Evolutionary conservation across 2,888 invertebrate species (phyloP), one percentile per base, ranked within the genome.

Genomic region (Opisthograptis luteolata): DNA sequence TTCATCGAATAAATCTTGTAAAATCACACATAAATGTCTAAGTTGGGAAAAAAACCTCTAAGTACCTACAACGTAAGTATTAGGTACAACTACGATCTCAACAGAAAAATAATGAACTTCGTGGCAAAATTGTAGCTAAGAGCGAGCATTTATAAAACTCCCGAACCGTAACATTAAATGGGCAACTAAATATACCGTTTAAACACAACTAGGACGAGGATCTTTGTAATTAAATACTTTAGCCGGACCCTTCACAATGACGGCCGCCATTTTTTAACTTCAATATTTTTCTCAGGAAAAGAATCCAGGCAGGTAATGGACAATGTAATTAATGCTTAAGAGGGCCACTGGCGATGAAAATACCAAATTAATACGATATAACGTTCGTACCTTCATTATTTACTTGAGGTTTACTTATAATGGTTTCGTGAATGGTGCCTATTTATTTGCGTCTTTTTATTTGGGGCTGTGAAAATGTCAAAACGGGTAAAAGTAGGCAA

Each of bases 161-260:
- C 17, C 15, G 13, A 39, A 15, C 10, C 43, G 34, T 9, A 28
- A 37, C 36, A 20, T 25, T 32, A 41, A 55, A 46, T 44, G 13
- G 24, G 34, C 40, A 43, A 42, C 42, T 44, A 44, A 56, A 58
- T 64, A 44, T 58, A 66, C 58, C 57, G 70, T 70, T 67, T 66
- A 66, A 73, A 72, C 66, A 67, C 56, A 65, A 63, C 62, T 58
- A 58, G 60, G 59, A 66, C 63, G 66, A 67, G 69, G 67, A 70
- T 73, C 70, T 74, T 69, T 68, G 62, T 80, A 81, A 82, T 81
- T 82, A 81, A 81, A 82, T 80, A 80, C 82, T 82, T 76, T 68
- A 75, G 65, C 42, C 66, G 62, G 68, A 71, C 70, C 72, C 72
- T 65, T 69, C 72, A 62, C 40, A 41, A 45, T 22, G 43, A 31